These are phyloP conservation scores for Smithornis capensis DNA, from an alignment of 2,113 vertebrate species.

Conservation along the genomic window DNA sequence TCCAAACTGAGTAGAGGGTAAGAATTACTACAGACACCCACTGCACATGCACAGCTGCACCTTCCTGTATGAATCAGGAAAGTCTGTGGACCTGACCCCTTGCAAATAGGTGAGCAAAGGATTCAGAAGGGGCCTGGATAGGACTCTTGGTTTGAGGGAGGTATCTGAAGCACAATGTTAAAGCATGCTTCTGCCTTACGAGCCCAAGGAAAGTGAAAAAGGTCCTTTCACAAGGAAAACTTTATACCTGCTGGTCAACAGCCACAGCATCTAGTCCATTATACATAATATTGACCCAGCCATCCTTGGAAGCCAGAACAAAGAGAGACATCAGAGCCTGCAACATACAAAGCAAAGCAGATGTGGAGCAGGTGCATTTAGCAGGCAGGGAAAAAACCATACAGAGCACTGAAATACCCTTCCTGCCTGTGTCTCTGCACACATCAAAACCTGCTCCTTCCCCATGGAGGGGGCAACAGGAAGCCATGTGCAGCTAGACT, in stretches of 20 bases:
- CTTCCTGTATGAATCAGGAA: not conserved
- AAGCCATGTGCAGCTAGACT: not conserved
- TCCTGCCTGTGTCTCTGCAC: not conserved
- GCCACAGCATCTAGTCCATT: conserved; percentile 93
- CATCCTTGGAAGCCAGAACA: conserved; percentile 96
- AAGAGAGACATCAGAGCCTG: conserved; percentile 99
- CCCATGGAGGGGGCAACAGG: not conserved
- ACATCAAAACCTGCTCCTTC: not conserved
- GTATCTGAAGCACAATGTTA: not conserved
- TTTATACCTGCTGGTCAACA: conserved; percentile 91
- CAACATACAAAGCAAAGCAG: conserved; percentile 27
- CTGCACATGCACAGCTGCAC: not conserved
- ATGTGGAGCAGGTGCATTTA: not conserved
- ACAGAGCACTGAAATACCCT: not conserved
- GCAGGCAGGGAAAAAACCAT: not conserved
- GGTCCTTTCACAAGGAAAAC: not conserved
- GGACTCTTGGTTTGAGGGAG: not conserved
- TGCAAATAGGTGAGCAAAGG: not conserved
- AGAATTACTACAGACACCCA: not conserved
- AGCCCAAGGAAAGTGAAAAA: not conserved
- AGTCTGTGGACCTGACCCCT: not conserved
- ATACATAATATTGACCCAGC: conserved; percentile 99
- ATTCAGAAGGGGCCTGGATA: not conserved
- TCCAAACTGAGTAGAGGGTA: not conserved
- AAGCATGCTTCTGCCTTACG: not conserved